Evolutionary conservation across 2,113 vertebrate genomes (phyloP).

Genomic region (Perca schrenkii): DNA sequence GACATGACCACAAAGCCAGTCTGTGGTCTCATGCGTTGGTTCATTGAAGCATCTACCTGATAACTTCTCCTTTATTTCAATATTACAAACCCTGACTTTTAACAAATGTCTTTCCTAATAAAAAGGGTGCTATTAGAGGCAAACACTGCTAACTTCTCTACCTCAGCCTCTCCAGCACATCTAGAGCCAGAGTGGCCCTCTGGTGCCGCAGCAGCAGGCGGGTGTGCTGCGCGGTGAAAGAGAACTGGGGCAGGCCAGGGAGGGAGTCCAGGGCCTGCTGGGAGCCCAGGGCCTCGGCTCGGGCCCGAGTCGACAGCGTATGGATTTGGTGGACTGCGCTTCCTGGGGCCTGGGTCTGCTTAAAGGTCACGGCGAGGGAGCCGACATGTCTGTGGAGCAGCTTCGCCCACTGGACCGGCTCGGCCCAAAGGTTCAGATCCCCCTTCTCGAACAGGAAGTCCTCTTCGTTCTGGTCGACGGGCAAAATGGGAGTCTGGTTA

Average conservation of each 20-base stretch:
- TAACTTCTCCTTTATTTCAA: background rate
- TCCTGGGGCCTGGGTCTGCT: constrained; percentile 23
- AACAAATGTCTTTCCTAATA: background rate
- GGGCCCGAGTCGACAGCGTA: constrained; percentile 73
- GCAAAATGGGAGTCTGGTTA: constrained; percentile 4
- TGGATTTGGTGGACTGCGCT: constrained; percentile 56
- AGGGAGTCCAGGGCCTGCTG: constrained; percentile 79
- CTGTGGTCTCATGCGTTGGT: constrained; percentile 10
- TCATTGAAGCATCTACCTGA: background rate
- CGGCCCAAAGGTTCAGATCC: constrained; percentile 94
- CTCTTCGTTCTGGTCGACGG: constrained; percentile 87
- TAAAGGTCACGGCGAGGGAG: constrained; percentile 60
- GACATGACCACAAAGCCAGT: constrained; percentile 19
- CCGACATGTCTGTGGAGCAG: constrained; percentile 86
- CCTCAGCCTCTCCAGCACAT: constrained; percentile 76
- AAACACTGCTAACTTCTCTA: background rate
- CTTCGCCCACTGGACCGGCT: constrained; percentile 87
- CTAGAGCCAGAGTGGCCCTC: constrained; percentile 82
- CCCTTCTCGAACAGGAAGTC: constrained; percentile 95
- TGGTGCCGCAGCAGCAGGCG: constrained; percentile 85
- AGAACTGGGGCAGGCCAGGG: constrained; percentile 88
- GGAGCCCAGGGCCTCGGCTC: constrained; percentile 58
- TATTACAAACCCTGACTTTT: background rate
- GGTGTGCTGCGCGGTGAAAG: constrained; percentile 86
- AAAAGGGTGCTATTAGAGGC: background rate